Base-by-base conservation (phyloP, 2,797 vertebrate genomes). In the Malacoraja senta region DNA sequence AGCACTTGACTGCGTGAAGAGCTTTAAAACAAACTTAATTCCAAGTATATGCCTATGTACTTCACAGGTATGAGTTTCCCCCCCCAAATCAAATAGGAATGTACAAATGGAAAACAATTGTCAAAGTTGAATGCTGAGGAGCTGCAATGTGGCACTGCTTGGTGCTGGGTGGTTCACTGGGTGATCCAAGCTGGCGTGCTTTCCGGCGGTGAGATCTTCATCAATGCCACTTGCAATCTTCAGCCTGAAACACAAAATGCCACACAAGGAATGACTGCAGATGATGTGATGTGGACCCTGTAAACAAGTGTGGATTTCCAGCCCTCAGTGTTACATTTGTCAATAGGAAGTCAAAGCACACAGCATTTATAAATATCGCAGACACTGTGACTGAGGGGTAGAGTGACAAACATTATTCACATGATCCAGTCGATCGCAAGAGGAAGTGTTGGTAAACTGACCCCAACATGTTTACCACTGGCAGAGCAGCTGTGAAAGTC, bases 371-470 rank as follows among this genome's bases (percentile, higher is more conserved):
- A 88, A 65, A 65, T 65, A 88, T 61, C 15, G 7, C 38, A 53
- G 79, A 38, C 38, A 29, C 17, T 84, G 24, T 9, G 44, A 58
- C 24, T 4, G 29, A n/a, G 71, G 71, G 17, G 17, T 88, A 88
- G 19, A 7, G 9, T 32, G 61, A 68, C 32, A 68, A 68, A 21
- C n/a, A n/a, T 86, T 65, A 32, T 17, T 88, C 15, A 35, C n/a
- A 2, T 88, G 61, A 8, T 88, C n/a, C n/a, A 65, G 3, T 68
- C 29, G 65, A 35, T 65, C 21, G 21, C 61, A 35, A 21, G 8
- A 15, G 83, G 83, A 63, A 86, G 32, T 63, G n/a, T n/a, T 65
- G 84, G 77, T 35, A 68, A 88, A 35, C 84, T 65, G 84, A 88
- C 9, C 15, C 21, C 84, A 32, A 88, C 15, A 35, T 88, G 61